phyloP scores from a whole-genome alignment of 2,113 vertebrate species.

The Melanotaenia duboulayi region DNA sequence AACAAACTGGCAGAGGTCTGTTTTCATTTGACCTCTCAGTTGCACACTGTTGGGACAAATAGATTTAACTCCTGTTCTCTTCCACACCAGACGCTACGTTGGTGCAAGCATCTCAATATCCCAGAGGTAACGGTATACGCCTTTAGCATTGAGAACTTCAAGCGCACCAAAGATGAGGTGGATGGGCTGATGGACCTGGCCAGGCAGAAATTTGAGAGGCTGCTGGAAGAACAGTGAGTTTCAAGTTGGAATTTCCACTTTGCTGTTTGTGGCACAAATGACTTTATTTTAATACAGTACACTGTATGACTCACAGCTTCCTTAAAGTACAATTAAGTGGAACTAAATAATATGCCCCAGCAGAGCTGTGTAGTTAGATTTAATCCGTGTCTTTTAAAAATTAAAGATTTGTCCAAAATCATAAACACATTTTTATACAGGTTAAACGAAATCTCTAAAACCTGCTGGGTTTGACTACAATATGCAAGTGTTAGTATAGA shows the following conservation, averaged over 20 bases:
- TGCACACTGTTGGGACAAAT: neutral
- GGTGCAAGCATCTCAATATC: conserved; percentile 95
- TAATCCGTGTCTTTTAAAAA: neutral
- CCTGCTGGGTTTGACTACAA: no score
- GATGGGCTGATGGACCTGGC: conserved; percentile 96
- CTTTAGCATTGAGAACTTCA: conserved; percentile 99
- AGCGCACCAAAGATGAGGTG: conserved; percentile 94
- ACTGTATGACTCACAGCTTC: conserved; percentile 56
- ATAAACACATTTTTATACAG: no score
- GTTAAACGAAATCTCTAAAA: no score
- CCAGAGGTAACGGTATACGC: conserved; percentile 96
- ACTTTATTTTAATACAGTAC: neutral
- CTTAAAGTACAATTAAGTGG: conserved; percentile 28
- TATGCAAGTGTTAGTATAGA: no score
- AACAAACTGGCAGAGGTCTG: conserved; percentile 95
- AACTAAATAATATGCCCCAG: conserved; percentile 1
- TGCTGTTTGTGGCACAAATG: conserved; percentile 17
- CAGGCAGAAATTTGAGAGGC: conserved; percentile 91
- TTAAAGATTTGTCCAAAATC: no score
- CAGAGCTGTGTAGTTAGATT: conserved; percentile 2
- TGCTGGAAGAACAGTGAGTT: conserved; percentile 94
- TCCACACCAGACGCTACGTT: conserved; percentile 87
- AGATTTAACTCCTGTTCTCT: neutral
- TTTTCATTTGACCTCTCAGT: neutral
- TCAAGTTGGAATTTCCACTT: neutral